Evolutionary conservation across 2,888 invertebrate species (phyloP).

Genomic region (Xylota sylvarum): DNA sequence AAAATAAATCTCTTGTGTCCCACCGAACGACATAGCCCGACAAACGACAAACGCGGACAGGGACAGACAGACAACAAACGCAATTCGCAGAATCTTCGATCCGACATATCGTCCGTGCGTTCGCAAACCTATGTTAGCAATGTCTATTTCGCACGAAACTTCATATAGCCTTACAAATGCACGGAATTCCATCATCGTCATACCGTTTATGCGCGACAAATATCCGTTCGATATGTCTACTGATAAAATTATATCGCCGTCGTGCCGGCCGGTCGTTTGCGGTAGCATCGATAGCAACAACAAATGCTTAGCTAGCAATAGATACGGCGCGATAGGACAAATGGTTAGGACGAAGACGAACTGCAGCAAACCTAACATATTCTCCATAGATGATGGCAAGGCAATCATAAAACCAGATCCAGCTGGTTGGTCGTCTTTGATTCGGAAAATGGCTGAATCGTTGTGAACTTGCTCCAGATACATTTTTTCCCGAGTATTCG

Average conservation of each 20-base stretch:
- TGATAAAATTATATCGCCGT: constrained; percentile 60
- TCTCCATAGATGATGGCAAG: constrained; percentile 62
- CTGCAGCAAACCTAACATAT: constrained; percentile 54
- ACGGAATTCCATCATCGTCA: constrained; percentile 68
- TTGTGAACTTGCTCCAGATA: constrained; percentile 47
- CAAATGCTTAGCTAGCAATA: constrained; percentile 27
- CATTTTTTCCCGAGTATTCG: constrained; percentile 28
- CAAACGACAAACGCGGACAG: constrained; percentile 16
- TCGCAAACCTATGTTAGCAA: constrained; percentile 55
- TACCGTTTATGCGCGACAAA: constrained; percentile 66
- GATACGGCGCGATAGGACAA: constrained; percentile 16
- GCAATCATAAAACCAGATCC: constrained; percentile 64
- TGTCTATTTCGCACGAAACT: constrained; percentile 73
- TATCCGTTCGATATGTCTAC: constrained; percentile 50
- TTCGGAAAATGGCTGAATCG: no score
- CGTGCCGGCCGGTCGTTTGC: constrained; percentile 22
- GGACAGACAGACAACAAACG: neutral
- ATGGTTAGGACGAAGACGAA: constrained; percentile 2
- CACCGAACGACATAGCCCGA: constrained; percentile 24
- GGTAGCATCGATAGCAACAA: constrained; percentile 40
- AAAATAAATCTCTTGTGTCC: constrained; percentile 32
- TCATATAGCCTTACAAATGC: constrained; percentile 54
- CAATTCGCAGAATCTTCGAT: constrained; percentile 64
- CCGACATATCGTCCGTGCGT: constrained; percentile 21
- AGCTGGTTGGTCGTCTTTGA: constrained; percentile 27